Base-by-base conservation (phyloP, 2,797 vertebrate species). In the Gymnodraco acuticeps region DNA sequence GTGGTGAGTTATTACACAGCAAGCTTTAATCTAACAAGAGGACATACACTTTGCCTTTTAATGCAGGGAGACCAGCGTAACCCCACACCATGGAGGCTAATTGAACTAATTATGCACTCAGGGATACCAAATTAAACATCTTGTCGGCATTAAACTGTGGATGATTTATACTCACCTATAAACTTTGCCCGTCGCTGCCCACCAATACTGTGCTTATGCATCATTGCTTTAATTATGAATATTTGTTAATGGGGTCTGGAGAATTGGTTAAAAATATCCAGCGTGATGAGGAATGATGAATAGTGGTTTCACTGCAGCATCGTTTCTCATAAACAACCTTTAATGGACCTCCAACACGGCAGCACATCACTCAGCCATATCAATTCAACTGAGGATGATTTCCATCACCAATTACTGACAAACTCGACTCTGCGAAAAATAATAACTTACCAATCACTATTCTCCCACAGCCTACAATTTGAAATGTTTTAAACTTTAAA, bases 151-250 rank as follows among this genome's bases (percentile, higher is more conserved):
- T 91, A 91, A 92, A 87, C 87, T 85, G 86, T 48, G 77, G 74
- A 83, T 91, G 90, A 92, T 93, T 92, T 85, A 93, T 89, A 43
- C 55, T 75, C 85, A 84, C 82, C 78, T 88, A 65, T 87, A 88
- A 89, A 90, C 84, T 77, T 77, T 77, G 77, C 65, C 70, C 76
- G 75, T 75, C 20, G 54, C 79, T 85, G 79, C 75, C 73, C 77
- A 77, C 69, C 70, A 69, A 69, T 23, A 55, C 45, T 62, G 67
- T 45, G 67, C 71, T 78, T 78, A 82, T 69, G 87, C 84, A 81
- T 72, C 53, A 4, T 68, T 84, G 75, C 54, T 85, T 86, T 87
- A 85, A 90, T 90, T 87, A 87, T 71, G 72, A 84, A 38, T 70
- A 68, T 89, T 90, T 88, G 86, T 81, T 83, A 87, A 84, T 80